Evolutionary conservation across 1,140 invertebrate species (phyloP).

Genomic region (Galleria mellonella): DNA sequence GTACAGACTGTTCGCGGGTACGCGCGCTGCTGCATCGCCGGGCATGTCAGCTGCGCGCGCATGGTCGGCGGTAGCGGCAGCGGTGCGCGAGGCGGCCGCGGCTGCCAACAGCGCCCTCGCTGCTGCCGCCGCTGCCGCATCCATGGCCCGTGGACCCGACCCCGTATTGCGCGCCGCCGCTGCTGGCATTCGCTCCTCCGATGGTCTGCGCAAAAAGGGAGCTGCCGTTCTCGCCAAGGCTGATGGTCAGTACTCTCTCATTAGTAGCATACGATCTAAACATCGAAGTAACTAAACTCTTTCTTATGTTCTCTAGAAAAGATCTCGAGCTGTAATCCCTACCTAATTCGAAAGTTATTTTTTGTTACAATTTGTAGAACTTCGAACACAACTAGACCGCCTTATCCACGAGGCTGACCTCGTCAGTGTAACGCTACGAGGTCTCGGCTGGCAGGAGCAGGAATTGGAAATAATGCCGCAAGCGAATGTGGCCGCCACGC

Average conservation of each 20-base stretch:
- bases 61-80: conserved; percentile 86
- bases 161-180: conserved; percentile 30
- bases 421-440: conserved; percentile 46
- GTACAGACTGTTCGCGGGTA: conserved; percentile 80
- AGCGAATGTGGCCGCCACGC: conserved; percentile 21
- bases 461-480: conserved; percentile 37
- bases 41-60: conserved; percentile 86
- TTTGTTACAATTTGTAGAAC: conserved; percentile 28
- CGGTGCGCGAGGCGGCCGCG: conserved; percentile 77
- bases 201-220: conserved; percentile 33
- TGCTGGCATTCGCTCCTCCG: conserved; percentile 22
- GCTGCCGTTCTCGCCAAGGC: conserved; percentile 61
- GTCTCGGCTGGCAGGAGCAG: conserved; percentile 54
- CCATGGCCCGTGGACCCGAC: conserved; percentile 29
- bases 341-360: too few species aligned
- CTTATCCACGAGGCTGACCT: conserved; percentile 43
- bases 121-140: conserved; percentile 73
- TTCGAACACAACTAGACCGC: conserved; percentile 43
- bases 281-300: too few species aligned
- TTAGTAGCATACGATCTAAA: too few species aligned
- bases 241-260: conserved; percentile 36
- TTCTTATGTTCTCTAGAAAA: too few species aligned
- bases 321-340: too few species aligned
- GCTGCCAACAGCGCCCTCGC: conserved; percentile 80
- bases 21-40: conserved; percentile 79